Evolutionary conservation across 2,113 vertebrate species (phyloP).

Genomic region (Strigops habroptila): DNA sequence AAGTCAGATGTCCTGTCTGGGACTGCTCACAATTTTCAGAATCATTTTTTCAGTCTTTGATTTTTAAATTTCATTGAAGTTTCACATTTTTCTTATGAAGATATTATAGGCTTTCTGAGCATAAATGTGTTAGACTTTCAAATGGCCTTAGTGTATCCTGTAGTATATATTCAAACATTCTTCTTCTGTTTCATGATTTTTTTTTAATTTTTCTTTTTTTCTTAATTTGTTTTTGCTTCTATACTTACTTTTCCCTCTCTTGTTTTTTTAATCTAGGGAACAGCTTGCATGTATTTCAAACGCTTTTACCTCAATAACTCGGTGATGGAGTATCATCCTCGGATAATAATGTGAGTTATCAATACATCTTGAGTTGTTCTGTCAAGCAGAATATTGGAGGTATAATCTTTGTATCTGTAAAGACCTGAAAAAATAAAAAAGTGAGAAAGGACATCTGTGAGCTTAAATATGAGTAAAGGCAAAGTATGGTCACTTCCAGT

Average conservation of each 20-base stretch:
- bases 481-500: not conserved
- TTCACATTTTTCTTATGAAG: not conserved
- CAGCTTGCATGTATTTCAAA: constrained; percentile 93
- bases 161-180: not conserved
- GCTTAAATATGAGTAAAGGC: not conserved
- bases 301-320: constrained; percentile 97
- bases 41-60: not conserved
- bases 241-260: not conserved
- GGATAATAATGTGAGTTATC: constrained; percentile 92
- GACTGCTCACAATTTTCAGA: not conserved
- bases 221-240: not conserved
- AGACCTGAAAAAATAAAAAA: not conserved
- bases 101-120: not conserved
- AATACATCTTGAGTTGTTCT: not conserved
- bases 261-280: constrained; percentile 77
- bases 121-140: not conserved
- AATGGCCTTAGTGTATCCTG: not conserved
- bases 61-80: not conserved
- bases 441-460: not conserved
- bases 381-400: accelerated
- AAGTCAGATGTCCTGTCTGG: not conserved
- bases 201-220: not conserved
- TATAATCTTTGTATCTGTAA: not conserved
- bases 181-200: not conserved
- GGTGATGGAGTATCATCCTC: constrained; percentile 93